phyloP scores from a whole-genome alignment of 2,113 vertebrate genomes.

The Myrmecophaga tridactyla region DNA sequence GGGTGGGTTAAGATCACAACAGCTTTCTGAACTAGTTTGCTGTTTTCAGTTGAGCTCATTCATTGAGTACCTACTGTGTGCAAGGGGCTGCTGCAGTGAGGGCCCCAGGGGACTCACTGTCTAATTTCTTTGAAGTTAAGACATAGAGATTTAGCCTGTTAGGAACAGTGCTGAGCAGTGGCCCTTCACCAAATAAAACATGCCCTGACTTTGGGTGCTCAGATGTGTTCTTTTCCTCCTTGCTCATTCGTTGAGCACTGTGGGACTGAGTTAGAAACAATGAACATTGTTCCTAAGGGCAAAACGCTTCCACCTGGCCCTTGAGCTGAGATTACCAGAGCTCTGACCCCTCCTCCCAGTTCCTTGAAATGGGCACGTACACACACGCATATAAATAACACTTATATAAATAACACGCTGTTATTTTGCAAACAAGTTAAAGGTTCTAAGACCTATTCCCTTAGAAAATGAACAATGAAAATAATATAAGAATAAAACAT shows the following conservation, averaged over 20 bases:
- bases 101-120: too few relatives aligned
- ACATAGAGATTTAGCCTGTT: not conserved
- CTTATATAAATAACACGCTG: not conserved
- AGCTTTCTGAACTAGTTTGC: not conserved
- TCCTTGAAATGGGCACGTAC: not conserved
- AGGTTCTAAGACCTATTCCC: not conserved
- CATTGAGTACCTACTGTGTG: not conserved
- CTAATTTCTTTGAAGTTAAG: not conserved
- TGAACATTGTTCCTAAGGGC: not conserved
- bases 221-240: not conserved
- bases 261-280: not conserved
- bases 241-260: not conserved
- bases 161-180: not conserved
- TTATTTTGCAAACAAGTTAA: not conserved
- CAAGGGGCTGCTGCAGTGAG: not conserved
- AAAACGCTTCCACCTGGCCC: not conserved
- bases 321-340: not conserved
- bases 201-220: not conserved
- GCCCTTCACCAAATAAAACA: not conserved
- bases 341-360: not conserved
- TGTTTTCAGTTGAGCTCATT: not conserved
- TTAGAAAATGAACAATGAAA: slow-evolving; percentile 10
- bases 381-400: not conserved
- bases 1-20: not conserved
- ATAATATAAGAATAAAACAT: slow-evolving; percentile 1